Evolutionary conservation across 1,140 invertebrate species (phyloP), one percentile per base, ranked within the genome.

Genomic region (Zaprionus kolodkinae): DNA sequence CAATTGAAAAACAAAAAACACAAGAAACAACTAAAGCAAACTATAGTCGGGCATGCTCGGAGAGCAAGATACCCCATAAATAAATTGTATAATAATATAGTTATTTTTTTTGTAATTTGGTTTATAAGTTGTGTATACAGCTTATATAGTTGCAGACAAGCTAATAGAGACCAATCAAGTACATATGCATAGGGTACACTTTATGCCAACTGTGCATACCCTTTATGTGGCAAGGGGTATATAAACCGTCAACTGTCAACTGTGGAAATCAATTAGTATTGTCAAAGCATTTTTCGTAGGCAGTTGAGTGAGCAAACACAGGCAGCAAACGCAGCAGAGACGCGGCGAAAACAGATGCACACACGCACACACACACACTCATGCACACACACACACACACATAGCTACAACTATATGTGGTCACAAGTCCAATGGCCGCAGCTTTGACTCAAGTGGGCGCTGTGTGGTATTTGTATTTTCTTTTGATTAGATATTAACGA

Each of bases 251-350:
- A n/a, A 43, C 9, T 62, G 65, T 27, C 7, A 50, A 30, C 21
- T 30, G 17, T 48, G 56, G 38, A 82, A 87, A 76, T 86, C 83
- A 86, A 86, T 86, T 87, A 82, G 76, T 82, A 79, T 82, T 81
- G 75, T 87, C 76, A 67, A 73, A 81, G 71, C 70, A 72, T 59
- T 72, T 21, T 48, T 61, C 35, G 36, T 61, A 33, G 71, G 67
- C 76, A 86, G 59, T 64, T 80, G 43, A 40, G 38, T 50, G 38
- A 40, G 30, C 27, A 61, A 57, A 69, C 50, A 45, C 38, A 40
- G 27, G 11, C 13, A 38, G 15, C 35, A 64, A 27, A 54, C 68
- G 38, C 38, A 40, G 13, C 27, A 30, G 27, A 40, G 13, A 38
- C 35, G 17, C n/a, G 35, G 13, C 35, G 10, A 54, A 61, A 65